Percentiles rank a stretch among this genome's conserved stretches.
phyloP scores from a whole-genome alignment of 2,888 invertebrate genomes.

The Amphimallon solstitiale region DNA sequence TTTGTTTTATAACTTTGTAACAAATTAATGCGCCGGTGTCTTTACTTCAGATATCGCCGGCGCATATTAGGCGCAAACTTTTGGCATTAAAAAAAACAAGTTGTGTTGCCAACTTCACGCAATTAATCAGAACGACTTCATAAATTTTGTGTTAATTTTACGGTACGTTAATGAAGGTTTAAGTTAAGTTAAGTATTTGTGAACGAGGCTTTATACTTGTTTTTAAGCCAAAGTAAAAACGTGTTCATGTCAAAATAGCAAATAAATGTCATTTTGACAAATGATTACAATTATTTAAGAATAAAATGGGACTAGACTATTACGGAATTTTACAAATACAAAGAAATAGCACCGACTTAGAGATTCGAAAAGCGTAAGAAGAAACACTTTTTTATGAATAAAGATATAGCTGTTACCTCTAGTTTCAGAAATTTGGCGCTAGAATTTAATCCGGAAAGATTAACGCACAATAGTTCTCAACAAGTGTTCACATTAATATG shows the following conservation, averaged over 20 bases:
- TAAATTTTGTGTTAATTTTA: no score
- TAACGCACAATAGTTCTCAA: constrained; percentile 70
- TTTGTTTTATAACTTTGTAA: no score
- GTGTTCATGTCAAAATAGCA: neutral
- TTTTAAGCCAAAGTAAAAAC: neutral
- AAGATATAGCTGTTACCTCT: neutral
- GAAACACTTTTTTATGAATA: neutral
- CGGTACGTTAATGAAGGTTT: no score
- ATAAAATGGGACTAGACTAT: constrained; percentile 77
- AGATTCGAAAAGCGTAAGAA: constrained; percentile 77
- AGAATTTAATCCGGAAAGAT: constrained; percentile 64
- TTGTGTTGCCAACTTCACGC: no score
- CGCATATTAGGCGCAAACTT: no score
- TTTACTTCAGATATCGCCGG: no score
- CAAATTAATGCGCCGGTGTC: no score
- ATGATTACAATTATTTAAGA: neutral
- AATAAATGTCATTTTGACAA: constrained; percentile 13
- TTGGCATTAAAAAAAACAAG: no score
- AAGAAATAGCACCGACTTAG: constrained; percentile 71
- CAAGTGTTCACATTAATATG: constrained; percentile 72
- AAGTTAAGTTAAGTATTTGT: no score
- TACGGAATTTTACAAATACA: constrained; percentile 79
- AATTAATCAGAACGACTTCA: no score
- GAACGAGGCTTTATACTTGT: no score
- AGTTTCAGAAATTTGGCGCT: constrained; percentile 64